Evolutionary conservation across 2,888 invertebrate genomes (phyloP), one percentile per base, ranked within the genome.

Genomic region (Plagodis dolabraria): DNA sequence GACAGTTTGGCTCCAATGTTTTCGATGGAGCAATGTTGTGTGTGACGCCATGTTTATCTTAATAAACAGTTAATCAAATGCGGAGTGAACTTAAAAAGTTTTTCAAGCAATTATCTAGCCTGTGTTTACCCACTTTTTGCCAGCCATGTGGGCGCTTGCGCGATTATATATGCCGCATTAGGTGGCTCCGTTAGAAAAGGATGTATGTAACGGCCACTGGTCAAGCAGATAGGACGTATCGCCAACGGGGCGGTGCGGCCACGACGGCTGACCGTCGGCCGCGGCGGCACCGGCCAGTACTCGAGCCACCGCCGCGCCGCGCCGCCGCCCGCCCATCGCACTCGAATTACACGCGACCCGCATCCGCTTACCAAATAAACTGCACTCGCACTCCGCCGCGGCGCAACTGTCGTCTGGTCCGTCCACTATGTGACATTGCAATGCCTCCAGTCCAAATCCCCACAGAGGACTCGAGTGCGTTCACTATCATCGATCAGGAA

Each of bases 401-500:
- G 57, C 54, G 57, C 56, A 62, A 51, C 62, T 48, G 40, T 10
- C 60, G n/a, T 0, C 53, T 64, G 63, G 62, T 58, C 60, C 53
- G 63, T 47, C 57, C 40, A 50, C 43, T 62, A 63, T 62, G 72
- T 72, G 75, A 72, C 67, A 58, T 57, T 74, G 80, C 77, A 74
- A 89, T 88, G 89, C 83, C 87, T 54, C 78, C 86, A 63, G 77
- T 77, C 60, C 75, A 77, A 57, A 63, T 71, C 40, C 69, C 80
- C 47, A 64, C 76, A 59, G 75, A 79, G 55, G 79, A 80, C 55
- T 60, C 77, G 49, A 77, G 78, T 74, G 83, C 86, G 47, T 88
- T 87, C 75, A 82, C 87, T 63, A 80, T 89, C 55, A 71, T 84
- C 71, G 76, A 77, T 69, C 74, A 70, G 57, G 80, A 76, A 48